Evolutionary conservation across 2,113 vertebrate genomes (phyloP).

Genomic region (Quiscalus mexicanus): DNA sequence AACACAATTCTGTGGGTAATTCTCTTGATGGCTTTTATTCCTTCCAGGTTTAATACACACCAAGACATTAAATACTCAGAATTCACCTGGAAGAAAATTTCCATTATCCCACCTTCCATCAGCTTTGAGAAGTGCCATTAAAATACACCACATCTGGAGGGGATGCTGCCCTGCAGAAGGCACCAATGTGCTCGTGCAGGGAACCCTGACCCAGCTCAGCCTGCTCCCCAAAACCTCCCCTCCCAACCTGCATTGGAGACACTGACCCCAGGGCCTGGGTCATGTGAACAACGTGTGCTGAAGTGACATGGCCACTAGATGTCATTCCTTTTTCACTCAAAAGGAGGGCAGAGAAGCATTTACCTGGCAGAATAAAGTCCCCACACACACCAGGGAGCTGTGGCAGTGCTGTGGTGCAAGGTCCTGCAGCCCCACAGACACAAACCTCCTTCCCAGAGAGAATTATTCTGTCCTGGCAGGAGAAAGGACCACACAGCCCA

Average conservation of each 20-base stretch:
- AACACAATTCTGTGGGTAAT: constrained; percentile 12
- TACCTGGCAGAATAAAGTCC: not conserved
- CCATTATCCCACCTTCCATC: not conserved
- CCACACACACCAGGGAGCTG: not conserved
- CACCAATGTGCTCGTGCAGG: fast-evolving
- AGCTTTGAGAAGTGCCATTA: not conserved
- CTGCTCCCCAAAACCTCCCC: not conserved
- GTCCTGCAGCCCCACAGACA: not conserved
- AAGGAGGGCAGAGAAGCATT: not conserved
- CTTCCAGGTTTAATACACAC: not conserved
- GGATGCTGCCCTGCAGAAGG: not conserved
- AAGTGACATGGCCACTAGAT: constrained; percentile 50
- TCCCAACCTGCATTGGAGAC: not conserved
- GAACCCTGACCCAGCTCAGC: not conserved
- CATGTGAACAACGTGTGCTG: not conserved
- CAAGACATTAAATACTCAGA: not conserved
- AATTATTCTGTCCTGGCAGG: not conserved
- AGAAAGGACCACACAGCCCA: not conserved
- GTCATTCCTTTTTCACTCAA: constrained; percentile 65
- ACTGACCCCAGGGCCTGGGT: not conserved
- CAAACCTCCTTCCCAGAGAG: not conserved
- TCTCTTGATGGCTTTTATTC: constrained; percentile 5
- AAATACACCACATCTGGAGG: not conserved
- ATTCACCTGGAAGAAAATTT: not conserved
- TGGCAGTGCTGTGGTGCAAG: not conserved